Evolutionary conservation across 2,888 invertebrate species (phyloP).

Genomic region (Ischnus inquisitorius): DNA sequence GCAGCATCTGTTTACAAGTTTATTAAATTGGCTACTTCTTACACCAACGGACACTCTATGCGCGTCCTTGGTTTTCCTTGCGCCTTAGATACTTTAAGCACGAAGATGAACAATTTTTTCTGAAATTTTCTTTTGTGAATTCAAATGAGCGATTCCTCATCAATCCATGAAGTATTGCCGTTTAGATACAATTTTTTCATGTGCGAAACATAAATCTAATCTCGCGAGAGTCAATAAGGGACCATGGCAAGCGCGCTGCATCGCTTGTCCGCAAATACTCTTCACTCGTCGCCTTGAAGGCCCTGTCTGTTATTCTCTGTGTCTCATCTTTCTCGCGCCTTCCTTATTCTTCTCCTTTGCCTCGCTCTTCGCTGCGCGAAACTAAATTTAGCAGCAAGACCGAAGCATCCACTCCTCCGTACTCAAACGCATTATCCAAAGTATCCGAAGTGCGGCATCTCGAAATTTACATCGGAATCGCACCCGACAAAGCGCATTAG

Average conservation of each 20-base stretch:
- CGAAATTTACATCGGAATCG: slow-evolving; percentile 18
- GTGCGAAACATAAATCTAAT: slow-evolving; percentile 5
- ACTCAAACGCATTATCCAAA: slow-evolving; percentile 56
- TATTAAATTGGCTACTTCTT: not conserved
- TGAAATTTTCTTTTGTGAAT: not conserved
- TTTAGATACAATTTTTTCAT: slow-evolving; percentile 1
- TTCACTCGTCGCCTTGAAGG: slow-evolving; percentile 57
- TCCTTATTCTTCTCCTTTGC: slow-evolving; percentile 63
- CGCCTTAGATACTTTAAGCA: not conserved
- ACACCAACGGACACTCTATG: not conserved
- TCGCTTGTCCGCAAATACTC: slow-evolving; percentile 52
- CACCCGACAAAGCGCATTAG: not conserved
- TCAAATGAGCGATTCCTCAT: not conserved
- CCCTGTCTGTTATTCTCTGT: slow-evolving; percentile 48
- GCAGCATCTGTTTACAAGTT: not conserved
- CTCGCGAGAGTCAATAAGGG: slow-evolving; percentile 26
- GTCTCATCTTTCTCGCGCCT: slow-evolving; percentile 59
- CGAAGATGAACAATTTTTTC: not conserved
- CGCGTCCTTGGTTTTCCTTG: not conserved
- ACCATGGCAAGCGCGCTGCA: not conserved
- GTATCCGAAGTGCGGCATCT: slow-evolving; percentile 11
- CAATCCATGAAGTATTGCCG: not conserved
- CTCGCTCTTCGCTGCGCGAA: slow-evolving; percentile 60
- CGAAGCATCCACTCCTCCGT: slow-evolving; percentile 57
- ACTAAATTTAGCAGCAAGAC: slow-evolving; percentile 78